These are phyloP conservation scores for Stegana nigrithorax DNA, from an alignment of 2,888 invertebrate genomes.

Conservation along the genomic window DNA sequence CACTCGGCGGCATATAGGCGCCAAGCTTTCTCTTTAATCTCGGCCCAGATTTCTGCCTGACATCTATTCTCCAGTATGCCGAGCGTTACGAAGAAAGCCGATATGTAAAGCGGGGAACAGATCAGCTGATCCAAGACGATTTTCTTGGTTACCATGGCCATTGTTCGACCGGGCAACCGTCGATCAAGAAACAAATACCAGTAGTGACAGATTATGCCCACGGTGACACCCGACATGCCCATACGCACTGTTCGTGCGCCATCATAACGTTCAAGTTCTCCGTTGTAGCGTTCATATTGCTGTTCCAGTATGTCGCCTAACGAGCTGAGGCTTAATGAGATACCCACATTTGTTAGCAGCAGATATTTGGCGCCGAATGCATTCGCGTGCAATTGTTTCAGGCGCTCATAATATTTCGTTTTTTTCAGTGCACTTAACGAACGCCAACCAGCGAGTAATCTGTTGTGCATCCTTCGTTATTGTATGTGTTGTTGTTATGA, in stretches of 20 bases:
- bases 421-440: not conserved
- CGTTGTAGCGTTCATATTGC: conserved; percentile 76
- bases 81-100: conserved; percentile 81
- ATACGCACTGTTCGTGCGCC: conserved; percentile 78
- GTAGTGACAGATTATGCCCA: conserved; percentile 85
- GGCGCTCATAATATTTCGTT: conserved; percentile 29
- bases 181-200: conserved; percentile 87
- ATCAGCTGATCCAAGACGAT: conserved; percentile 84
- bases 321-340: conserved; percentile 82
- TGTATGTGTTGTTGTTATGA: too few relatives aligned
- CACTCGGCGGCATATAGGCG: conserved; percentile 88
- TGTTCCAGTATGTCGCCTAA: conserved; percentile 86
- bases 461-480: not conserved
- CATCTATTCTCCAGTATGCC: conserved; percentile 78
- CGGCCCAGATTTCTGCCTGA: conserved; percentile 73
- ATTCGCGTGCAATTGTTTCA: conserved; percentile 57
- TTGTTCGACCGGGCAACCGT: conserved; percentile 76
- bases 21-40: conserved; percentile 80
- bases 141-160: conserved; percentile 79
- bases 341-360: conserved; percentile 81
- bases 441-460: not conserved
- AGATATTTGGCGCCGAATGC: conserved; percentile 77
- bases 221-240: conserved; percentile 80
- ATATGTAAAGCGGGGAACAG: conserved; percentile 84
- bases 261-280: conserved; percentile 73